These are phyloP conservation scores for Catharus fuscescens DNA, from an alignment of 2,113 vertebrate genomes.

Conservation along the genomic window DNA sequence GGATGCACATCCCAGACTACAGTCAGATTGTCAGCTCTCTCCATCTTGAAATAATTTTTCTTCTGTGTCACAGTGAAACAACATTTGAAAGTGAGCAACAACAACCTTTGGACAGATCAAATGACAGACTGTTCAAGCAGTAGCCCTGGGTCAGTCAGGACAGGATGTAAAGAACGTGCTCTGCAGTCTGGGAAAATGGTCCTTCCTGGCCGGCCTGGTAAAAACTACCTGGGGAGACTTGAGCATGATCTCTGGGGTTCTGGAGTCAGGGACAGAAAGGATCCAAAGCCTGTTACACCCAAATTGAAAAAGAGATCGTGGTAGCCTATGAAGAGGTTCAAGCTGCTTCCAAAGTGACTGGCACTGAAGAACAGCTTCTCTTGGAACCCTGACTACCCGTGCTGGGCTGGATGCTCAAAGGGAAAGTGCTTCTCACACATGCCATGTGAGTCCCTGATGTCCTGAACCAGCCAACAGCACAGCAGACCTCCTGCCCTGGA, in stretches of 20 bases:
- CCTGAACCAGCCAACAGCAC: neutral
- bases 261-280: neutral
- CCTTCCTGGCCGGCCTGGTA: neutral
- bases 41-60: neutral
- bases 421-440: neutral
- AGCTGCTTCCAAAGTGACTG: neutral
- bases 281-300: neutral
- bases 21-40: neutral
- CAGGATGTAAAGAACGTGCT: neutral
- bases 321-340: neutral
- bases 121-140: neutral
- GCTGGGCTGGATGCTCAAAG: neutral
- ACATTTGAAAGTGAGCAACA: neutral
- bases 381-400: neutral
- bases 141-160: neutral
- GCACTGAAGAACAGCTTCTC: neutral
- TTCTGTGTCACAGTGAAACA: neutral
- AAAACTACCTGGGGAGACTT: neutral
- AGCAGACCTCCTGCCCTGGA: neutral
- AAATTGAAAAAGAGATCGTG: neutral
- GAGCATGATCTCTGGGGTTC: neutral
- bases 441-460: neutral
- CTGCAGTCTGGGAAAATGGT: neutral
- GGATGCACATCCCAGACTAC: neutral
- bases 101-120: neutral